Base-by-base conservation (phyloP, 2,888 invertebrate genomes). In the Xanthia icteritia region DNA sequence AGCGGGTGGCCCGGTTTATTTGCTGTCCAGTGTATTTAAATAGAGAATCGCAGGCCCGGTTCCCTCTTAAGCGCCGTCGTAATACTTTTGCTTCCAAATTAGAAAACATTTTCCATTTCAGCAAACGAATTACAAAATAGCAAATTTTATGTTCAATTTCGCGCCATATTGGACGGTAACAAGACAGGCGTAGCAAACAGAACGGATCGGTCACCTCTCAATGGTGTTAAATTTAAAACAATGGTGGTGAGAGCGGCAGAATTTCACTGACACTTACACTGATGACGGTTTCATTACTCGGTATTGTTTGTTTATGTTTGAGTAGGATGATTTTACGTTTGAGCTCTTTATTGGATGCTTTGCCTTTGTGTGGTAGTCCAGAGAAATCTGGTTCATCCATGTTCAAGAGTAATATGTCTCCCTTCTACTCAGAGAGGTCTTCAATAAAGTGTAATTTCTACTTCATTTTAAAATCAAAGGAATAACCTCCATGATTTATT, bases 161-260 rank as follows among this genome's bases (percentile, higher is more conserved):
- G 77, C 83, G 67, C 68, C 76, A 82, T 58, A 67, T 79, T 81
- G 68, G 63, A 61, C 73, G 45, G 27, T 76, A 79, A 83, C 81
- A 69, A 84, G 82, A 85, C 79, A 64, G 76, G 63, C 78, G 83
- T 54, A 74, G 66, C 85, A 89, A 91, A 90, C 87, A 89, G 91
- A 88, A 86, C 90, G 90, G 73, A 90, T 90, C 90, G 86, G 90
- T 89, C 88, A 85, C 85, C 58, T 77, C 73, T 76, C 79, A 78
- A 80, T 83, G 75, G 83, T 86, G 83, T 84, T 87, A 84, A 88
- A 88, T 88, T 86, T 84, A 79, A 88, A 88, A 88, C 88, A 88
- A 88, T 88, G 75, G 75, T 51, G 76, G 85, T 84, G 86, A 88
- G 86, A 90, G 89, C 78, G 81, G 54, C 75, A 79, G 85, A 88